Base-by-base conservation (phyloP, 2,797 vertebrate genomes). In the Phoeniculus purpureus region DNA sequence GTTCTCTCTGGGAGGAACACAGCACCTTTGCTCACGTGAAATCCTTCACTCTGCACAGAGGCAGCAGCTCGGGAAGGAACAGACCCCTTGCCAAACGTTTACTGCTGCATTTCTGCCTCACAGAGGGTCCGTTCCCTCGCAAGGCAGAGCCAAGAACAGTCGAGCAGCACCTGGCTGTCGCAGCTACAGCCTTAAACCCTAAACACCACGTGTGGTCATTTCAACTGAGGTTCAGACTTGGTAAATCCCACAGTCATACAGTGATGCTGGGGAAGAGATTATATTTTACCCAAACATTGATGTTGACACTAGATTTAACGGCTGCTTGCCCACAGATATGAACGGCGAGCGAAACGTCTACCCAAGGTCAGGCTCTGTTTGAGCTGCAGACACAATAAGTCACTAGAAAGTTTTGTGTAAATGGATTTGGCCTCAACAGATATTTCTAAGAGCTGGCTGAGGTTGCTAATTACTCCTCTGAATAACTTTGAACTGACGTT, bases 201-300 rank as follows among this genome's bases (percentile, higher is more conserved):
- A 96, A 97, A 97, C 93, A 97, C 77, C 70, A 59, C 90, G 91
- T 92, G 93, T 96, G 94, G 94, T 95, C 89, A 96, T 96, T 97
- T 96, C 96, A 96, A 96, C 95, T 87, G 94, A 96, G 94, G 96
- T 96, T 96, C 95, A 97, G 73, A 80, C 93, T 95, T 97, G 95
- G 92, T 96, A 95, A 97, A 96, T 97, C 94, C 97, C 88, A 90
- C 91, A 94, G 93, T 93, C 95, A 94, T 88, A 94, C 96, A 90
- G 70, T 80, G 87, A 91, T 96, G 92, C 83, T 95, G 75, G 62
- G 77, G 48, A 48, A 10, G 43, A 91, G 62, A 81, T 97, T 93
- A 82, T 78, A 95, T 93, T 96, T 97, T 97, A 92, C 95, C 93
- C 96, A 98, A 97, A 96, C 97, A 97, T 87, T 95, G 81, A 90